Evolutionary conservation across 2,113 vertebrate species (phyloP).

Genomic region (Odontophorus gujanensis): DNA sequence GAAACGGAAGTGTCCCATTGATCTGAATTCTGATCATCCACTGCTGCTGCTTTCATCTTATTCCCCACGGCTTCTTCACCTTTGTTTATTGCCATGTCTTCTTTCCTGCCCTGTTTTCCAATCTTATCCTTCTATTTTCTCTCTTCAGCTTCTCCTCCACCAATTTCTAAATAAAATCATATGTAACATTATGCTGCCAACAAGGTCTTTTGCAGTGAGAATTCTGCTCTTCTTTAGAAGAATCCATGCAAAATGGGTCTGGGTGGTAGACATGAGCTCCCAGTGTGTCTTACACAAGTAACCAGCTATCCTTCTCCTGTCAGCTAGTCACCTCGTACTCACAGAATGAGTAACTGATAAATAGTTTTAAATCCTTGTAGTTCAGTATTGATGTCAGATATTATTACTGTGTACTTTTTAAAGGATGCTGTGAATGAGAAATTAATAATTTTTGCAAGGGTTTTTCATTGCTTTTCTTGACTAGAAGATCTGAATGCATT

Average conservation of each 20-base stretch:
- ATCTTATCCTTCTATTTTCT: background rate
- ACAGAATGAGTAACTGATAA: background rate
- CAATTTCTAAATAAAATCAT: background rate
- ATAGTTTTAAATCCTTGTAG: background rate
- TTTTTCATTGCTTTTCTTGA: background rate
- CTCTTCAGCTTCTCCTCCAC: background rate
- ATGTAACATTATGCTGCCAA: background rate
- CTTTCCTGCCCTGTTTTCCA: background rate
- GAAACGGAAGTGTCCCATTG: background rate
- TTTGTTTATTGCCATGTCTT: background rate
- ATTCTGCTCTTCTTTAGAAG: background rate
- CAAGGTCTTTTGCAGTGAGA: background rate
- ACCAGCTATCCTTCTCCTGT: background rate
- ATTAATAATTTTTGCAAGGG: background rate
- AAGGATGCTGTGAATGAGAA: background rate
- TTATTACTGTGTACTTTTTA: background rate
- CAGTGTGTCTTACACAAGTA: background rate
- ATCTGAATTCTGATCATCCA: fast-evolving
- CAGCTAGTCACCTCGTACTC: background rate
- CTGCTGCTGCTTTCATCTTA: background rate
- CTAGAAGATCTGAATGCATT: background rate
- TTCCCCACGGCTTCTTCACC: background rate
- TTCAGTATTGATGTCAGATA: background rate
- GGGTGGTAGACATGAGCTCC: background rate
- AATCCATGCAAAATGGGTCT: background rate